phyloP scores from a whole-genome alignment of 2,888 invertebrate species.

The Sinhomidia bicolor region DNA sequence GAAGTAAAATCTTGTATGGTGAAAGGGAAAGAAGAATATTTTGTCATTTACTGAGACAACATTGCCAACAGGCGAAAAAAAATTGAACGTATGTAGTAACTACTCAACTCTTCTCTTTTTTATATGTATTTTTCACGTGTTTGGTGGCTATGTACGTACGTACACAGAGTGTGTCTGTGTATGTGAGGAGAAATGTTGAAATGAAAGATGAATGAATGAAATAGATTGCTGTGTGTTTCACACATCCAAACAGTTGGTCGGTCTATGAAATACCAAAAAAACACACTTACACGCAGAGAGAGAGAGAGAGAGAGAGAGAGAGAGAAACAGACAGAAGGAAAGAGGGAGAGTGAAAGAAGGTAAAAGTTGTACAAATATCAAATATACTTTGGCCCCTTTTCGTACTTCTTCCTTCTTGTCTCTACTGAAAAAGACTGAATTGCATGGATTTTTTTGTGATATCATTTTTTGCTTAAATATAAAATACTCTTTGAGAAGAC shows the following conservation, averaged over 20 bases:
- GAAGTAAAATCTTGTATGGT: conserved; percentile 1
- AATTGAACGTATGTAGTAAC: conserved; percentile 26
- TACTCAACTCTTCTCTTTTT: conserved; percentile 27
- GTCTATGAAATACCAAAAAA: not conserved
- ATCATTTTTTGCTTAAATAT: conserved; percentile 15
- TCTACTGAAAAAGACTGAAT: conserved; percentile 15
- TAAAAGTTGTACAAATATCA: conserved; percentile 8
- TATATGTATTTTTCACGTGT: conserved; percentile 18
- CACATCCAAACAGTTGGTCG: conserved; percentile 36
- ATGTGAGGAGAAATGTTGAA: conserved; percentile 16
- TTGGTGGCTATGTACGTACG: no score
- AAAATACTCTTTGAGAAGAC: not conserved
- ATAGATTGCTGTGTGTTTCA: conserved; percentile 49
- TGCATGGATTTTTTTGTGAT: conserved; percentile 52
- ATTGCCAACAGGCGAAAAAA: conserved; percentile 62
- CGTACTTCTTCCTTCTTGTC: not conserved
- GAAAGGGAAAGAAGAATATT: conserved; percentile 56
- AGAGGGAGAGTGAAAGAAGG: no score
- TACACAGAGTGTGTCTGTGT: conserved; percentile 34
- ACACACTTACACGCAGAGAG: no score
- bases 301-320: not conserved
- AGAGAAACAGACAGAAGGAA: not conserved
- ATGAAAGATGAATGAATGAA: conserved; percentile 53
- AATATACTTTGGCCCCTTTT: no score
- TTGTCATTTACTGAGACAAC: conserved; percentile 69